Evolutionary conservation across 2,113 vertebrate genomes (phyloP).

Genomic region (Colossoma macropomum): DNA sequence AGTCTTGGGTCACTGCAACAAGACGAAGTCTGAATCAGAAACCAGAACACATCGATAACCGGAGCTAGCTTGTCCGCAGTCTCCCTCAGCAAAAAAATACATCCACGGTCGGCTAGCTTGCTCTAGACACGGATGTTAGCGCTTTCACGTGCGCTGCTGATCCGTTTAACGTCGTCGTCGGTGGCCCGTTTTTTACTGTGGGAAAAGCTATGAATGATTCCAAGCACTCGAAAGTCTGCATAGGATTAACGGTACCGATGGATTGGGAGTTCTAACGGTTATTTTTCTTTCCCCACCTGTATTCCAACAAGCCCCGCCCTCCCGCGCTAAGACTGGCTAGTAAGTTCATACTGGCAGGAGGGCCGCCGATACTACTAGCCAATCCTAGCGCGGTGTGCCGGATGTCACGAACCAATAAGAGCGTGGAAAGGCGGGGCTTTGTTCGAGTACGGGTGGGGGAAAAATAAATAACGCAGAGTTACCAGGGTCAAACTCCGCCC

Average conservation of each 20-base stretch:
- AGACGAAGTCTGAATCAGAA: background rate
- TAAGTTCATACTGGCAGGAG: background rate
- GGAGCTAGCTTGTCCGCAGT: background rate
- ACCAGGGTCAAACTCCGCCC: conserved; percentile 77
- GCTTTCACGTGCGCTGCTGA: background rate
- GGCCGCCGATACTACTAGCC: background rate
- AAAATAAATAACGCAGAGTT: conserved; percentile 23
- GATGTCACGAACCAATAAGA: background rate
- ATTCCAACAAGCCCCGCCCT: background rate
- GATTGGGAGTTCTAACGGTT: conserved; percentile 67
- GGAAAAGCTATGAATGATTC: conserved; percentile 57
- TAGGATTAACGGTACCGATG: conserved; percentile 72
- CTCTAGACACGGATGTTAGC: background rate
- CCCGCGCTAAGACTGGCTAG: background rate
- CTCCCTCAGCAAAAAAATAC: background rate
- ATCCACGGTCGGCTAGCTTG: background rate
- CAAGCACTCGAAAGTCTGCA: conserved; percentile 67
- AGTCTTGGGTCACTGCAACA: background rate
- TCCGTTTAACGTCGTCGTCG: background rate
- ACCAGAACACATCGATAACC: background rate
- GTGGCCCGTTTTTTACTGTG: conserved; percentile 39
- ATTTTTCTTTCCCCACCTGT: background rate
- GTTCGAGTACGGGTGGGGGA: background rate
- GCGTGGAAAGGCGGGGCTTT: background rate
- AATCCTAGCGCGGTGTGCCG: background rate